Percentiles rank a stretch among this genome's conserved stretches.
phyloP scores from a whole-genome alignment of 92 coral and sea anemone species.

The Palythoa caribaeorum region DNA sequence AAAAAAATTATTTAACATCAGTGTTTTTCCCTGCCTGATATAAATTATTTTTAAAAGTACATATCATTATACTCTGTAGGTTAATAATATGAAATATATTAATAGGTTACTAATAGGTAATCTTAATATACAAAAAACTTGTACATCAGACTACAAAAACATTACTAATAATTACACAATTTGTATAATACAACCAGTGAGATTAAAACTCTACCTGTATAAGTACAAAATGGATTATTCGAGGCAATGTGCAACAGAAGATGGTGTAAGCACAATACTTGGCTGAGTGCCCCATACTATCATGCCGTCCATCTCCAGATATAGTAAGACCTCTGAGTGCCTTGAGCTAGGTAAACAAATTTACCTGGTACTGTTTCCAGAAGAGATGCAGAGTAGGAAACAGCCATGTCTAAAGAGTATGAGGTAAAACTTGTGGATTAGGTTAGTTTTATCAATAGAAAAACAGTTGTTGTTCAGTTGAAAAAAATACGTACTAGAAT shows the following conservation, averaged over 20 bases:
- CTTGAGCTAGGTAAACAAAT: conserved; percentile 40
- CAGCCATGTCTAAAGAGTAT: conserved; percentile 11
- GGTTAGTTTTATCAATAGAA: neutral
- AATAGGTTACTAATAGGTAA: neutral
- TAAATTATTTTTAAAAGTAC: neutral
- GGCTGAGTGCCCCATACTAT: conserved; percentile 62
- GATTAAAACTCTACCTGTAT: conserved; percentile 36
- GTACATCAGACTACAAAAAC: neutral
- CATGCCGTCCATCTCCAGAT: conserved; percentile 61
- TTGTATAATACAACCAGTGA: neutral
- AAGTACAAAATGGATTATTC: conserved; percentile 57
- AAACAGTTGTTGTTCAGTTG: neutral
- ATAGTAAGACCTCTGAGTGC: conserved; percentile 36
- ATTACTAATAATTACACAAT: neutral
- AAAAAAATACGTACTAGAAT: neutral
- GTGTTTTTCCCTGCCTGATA: neutral
- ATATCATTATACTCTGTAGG: neutral
- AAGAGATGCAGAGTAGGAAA: conserved; percentile 48
- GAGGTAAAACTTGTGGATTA: conserved; percentile 9
- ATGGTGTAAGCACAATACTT: conserved; percentile 63
- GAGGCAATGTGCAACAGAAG: conserved; percentile 54
- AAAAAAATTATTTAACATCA: neutral
- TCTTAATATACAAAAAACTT: neutral
- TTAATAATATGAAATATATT: conserved; percentile 7
- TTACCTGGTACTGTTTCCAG: conserved; percentile 57